Percentiles rank a stretch among this genome's conserved stretches.
phyloP scores from a whole-genome alignment of 2,888 invertebrate genomes.

The Nomada ferruginata region DNA sequence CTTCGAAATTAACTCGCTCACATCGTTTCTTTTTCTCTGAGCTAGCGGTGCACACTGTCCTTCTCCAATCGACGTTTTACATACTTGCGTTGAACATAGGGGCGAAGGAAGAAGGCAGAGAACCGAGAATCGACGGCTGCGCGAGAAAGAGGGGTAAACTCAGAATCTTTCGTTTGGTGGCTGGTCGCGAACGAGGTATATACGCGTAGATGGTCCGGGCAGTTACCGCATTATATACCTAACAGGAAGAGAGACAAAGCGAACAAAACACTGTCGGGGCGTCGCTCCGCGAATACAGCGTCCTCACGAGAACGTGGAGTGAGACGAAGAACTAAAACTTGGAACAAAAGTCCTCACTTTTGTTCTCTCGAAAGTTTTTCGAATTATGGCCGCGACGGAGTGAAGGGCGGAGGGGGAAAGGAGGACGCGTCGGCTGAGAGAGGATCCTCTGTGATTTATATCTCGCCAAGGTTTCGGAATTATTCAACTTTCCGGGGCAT shows the following conservation, averaged over 20 bases:
- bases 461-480: conserved; percentile 78
- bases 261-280: conserved; percentile 83
- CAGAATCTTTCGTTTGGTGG: conserved; percentile 52
- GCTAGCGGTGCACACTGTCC: too few relatives aligned
- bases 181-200: conserved; percentile 58
- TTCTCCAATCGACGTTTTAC: too few relatives aligned
- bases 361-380: conserved; percentile 82
- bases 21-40: too few relatives aligned
- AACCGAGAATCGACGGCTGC: neutral
- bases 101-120: neutral
- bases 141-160: neutral
- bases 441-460: conserved; percentile 76
- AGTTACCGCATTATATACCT: conserved; percentile 74
- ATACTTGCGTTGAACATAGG: neutral
- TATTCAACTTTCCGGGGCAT: conserved; percentile 70
- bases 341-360: conserved; percentile 83
- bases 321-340: conserved; percentile 78
- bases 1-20: conserved; percentile 35
- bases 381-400: conserved; percentile 79
- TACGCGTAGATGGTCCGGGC: conserved; percentile 63
- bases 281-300: conserved; percentile 80
- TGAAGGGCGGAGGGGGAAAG: conserved; percentile 56
- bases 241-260: conserved; percentile 82
- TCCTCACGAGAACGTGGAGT: conserved; percentile 9
- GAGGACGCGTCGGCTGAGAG: conserved; percentile 54